phyloP scores from a whole-genome alignment of 2,888 invertebrate species.

The Pterobdella sp. region DNA sequence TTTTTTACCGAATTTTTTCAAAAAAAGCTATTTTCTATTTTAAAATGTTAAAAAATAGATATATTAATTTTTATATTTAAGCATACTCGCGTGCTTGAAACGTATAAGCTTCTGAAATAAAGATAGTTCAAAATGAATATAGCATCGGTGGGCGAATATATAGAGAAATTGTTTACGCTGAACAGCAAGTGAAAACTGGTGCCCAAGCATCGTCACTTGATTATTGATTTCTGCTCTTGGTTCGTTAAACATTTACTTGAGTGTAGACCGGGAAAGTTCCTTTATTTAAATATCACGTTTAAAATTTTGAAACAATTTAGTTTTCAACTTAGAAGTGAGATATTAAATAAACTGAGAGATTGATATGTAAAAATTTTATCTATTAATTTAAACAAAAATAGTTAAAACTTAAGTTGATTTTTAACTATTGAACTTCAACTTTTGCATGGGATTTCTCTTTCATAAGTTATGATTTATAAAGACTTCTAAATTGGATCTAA shows the following conservation, averaged over 20 bases:
- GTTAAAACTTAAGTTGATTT: neutral
- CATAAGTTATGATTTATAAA: neutral
- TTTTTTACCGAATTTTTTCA: no score
- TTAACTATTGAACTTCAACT: neutral
- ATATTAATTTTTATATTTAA: no score
- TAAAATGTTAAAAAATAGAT: no score
- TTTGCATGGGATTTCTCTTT: neutral
- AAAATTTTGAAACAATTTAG: no score
- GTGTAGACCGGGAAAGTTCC: no score
- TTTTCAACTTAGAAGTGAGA: neutral
- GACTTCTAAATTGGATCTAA: neutral
- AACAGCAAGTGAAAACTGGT: neutral
- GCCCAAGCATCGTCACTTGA: constrained; percentile 17
- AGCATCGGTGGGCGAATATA: neutral
- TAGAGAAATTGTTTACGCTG: neutral
- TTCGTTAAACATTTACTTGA: neutral
- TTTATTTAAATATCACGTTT: no score
- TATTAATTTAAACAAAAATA: no score
- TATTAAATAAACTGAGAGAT: neutral
- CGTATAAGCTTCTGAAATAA: no score
- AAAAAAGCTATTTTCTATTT: no score
- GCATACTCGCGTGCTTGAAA: no score
- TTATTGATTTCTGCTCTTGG: constrained; percentile 12
- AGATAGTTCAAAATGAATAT: no score
- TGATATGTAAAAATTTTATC: neutral